These are phyloP conservation scores for Xiphophorus hellerii DNA, from an alignment of 2,113 vertebrate genomes.

Conservation along the genomic window DNA sequence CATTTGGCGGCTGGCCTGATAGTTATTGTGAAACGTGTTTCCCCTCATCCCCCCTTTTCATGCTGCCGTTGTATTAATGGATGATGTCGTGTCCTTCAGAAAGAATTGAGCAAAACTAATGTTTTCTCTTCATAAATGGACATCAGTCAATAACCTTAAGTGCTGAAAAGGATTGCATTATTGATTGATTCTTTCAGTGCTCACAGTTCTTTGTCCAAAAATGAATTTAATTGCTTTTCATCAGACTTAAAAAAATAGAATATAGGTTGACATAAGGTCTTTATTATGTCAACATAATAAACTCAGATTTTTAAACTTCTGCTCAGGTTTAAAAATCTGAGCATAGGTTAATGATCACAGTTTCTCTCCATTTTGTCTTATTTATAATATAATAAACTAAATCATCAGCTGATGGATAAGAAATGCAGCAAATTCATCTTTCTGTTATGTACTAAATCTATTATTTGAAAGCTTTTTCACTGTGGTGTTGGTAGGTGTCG, in stretches of 20 bases:
- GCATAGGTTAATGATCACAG: background rate
- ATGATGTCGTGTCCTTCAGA: conserved; percentile 62
- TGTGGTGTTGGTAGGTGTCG: conserved; percentile 85
- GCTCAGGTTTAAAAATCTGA: conserved; percentile 5
- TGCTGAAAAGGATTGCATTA: conserved; percentile 56
- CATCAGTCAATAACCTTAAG: conserved; percentile 61
- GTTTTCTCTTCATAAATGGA: conserved; percentile 42
- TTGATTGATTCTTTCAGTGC: conserved; percentile 57
- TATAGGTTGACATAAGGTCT: conserved; percentile 33
- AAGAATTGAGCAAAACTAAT: conserved; percentile 13
- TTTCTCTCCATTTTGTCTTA: background rate
- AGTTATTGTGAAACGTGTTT: conserved; percentile 60
- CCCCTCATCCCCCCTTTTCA: background rate
- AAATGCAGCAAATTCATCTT: background rate
- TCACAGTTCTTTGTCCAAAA: conserved; percentile 24
- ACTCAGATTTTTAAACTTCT: no score
- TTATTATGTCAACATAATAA: background rate
- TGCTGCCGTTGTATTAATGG: conserved; percentile 62
- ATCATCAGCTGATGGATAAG: background rate
- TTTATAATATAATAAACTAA: background rate
- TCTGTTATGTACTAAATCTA: background rate
- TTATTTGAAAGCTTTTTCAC: conserved; percentile 27
- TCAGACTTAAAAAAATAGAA: conserved; percentile 34
- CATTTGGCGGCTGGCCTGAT: conserved; percentile 65
- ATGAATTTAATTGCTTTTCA: conserved; percentile 35